Percentiles rank a stretch among this genome's conserved stretches.
Evolutionary conservation across 1,140 invertebrate species (phyloP).

Genomic region (Aphelinus certus): DNA sequence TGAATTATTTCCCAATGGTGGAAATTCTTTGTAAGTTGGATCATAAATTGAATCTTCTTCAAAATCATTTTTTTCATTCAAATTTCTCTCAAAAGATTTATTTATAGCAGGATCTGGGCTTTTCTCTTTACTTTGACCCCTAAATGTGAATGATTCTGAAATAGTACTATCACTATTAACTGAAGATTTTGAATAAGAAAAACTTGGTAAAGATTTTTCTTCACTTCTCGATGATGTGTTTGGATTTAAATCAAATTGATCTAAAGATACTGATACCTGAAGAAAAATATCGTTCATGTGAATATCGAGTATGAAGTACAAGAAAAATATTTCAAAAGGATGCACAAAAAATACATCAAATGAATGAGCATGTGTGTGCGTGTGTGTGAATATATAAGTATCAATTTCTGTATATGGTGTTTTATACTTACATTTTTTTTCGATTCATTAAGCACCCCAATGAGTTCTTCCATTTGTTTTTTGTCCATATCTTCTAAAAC

Average conservation of each 20-base stretch:
- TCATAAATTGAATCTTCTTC: constrained; percentile 25
- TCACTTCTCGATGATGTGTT: not conserved
- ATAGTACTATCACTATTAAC: not conserved
- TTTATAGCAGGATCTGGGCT: not conserved
- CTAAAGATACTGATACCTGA: not conserved
- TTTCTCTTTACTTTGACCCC: not conserved
- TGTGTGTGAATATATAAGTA: too few relatives aligned
- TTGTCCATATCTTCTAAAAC: constrained; percentile 23
- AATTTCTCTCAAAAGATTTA: not conserved
- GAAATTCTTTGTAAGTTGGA: too few relatives aligned
- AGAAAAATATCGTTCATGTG: not conserved
- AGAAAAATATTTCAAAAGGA: not conserved
- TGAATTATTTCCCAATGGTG: too few relatives aligned
- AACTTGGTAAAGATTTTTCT: not conserved
- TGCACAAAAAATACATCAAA: not conserved
- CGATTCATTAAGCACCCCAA: constrained; percentile 19
- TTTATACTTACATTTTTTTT: constrained; percentile 4
- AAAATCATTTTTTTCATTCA: constrained; percentile 10
- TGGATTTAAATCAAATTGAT: not conserved
- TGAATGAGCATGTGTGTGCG: not conserved
- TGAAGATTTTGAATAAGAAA: not conserved
- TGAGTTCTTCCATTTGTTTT: constrained; percentile 25
- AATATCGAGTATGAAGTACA: not conserved
- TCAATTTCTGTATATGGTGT: too few relatives aligned
- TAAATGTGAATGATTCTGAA: not conserved